phyloP scores from a whole-genome alignment of 1,140 invertebrate genomes.

The Caligus rogercresseyi region DNA sequence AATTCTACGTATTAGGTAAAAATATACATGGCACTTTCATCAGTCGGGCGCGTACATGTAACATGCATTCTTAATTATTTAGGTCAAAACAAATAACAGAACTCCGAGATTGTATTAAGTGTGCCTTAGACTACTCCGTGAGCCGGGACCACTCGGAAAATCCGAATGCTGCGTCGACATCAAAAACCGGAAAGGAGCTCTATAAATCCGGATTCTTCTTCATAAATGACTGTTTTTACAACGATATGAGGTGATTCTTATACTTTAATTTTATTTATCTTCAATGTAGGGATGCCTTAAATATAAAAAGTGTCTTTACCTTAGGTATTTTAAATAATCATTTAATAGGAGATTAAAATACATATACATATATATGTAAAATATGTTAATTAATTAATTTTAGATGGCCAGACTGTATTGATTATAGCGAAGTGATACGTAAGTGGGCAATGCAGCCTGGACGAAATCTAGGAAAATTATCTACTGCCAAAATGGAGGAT shows the following conservation, averaged over 20 bases:
- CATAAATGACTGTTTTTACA: conserved; percentile 9
- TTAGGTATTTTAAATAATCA: too few relatives aligned
- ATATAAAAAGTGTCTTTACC: too few relatives aligned
- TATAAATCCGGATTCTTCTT: conserved; percentile 16
- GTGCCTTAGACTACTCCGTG: not conserved
- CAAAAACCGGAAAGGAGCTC: not conserved
- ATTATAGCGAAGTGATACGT: conserved; percentile 6
- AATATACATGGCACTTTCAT: too few relatives aligned
- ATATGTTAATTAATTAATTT: too few relatives aligned
- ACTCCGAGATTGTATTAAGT: conserved; percentile 4
- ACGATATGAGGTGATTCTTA: conserved; percentile 6
- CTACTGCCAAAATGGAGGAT: conserved; percentile 10
- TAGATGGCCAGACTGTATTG: conserved; percentile 11
- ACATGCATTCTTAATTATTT: not conserved
- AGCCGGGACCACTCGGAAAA: not conserved
- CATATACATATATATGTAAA: too few relatives aligned
- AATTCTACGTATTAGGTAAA: not conserved
- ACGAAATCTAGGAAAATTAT: not conserved
- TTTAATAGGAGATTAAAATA: too few relatives aligned
- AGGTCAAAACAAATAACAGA: not conserved
- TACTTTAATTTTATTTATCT: not conserved
- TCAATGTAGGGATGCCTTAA: too few relatives aligned
- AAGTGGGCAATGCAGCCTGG: not conserved
- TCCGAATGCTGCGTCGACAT: not conserved
- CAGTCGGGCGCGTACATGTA: too few relatives aligned